Base-by-base conservation (phyloP, 2,888 invertebrate genomes). In the Caenorhabditis sp. region DNA sequence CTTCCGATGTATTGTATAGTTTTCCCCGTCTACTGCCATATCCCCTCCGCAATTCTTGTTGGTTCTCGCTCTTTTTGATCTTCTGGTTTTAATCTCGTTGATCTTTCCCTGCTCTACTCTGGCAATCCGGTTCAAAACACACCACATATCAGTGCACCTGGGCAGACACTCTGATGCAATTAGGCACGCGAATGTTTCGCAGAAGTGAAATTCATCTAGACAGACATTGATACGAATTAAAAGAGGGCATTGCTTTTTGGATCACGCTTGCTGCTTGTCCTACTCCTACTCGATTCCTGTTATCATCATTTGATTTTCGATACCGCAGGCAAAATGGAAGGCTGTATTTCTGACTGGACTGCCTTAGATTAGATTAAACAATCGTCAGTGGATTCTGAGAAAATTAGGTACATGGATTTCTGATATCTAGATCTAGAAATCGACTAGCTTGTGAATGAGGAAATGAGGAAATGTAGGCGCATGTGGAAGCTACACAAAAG, bases 361-460 rank as follows among this genome's bases (percentile, higher is more conserved):
- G n/a, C n/a, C n/a, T n/a, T n/a, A n/a, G n/a, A n/a, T n/a, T n/a
- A n/a, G n/a, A n/a, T n/a, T n/a, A n/a, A n/a, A n/a, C n/a, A n/a
- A n/a, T n/a, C n/a, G n/a, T 60, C 60, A 37, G 1, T 24, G 40
- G 24, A 40, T 60, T 60, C 60, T 15, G 22, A 32, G 60, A 60
- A 60, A 60, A 24, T 37, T 60, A n/a, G 60, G 60, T 35, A 56
- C 35, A 56, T 47, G 47, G 47, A 47, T 40, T 11, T 40, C 9
- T 40, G 13, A 40, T 6, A 32, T 32, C 32, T 32, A 6, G 32
- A 32, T 32, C 5, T 32, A 32, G 32, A 32, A 6, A 9, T 32
- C 32, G n/a, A n/a, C n/a, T n/a, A n/a, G n/a, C 32, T 4, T 32
- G 32, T 32, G 32, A 32, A 32, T 32, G 4, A 9, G 9, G 9